Conservation (phyloP, 2,797 vertebrate species). For the Acrocephalus scirpaceus region DNA sequence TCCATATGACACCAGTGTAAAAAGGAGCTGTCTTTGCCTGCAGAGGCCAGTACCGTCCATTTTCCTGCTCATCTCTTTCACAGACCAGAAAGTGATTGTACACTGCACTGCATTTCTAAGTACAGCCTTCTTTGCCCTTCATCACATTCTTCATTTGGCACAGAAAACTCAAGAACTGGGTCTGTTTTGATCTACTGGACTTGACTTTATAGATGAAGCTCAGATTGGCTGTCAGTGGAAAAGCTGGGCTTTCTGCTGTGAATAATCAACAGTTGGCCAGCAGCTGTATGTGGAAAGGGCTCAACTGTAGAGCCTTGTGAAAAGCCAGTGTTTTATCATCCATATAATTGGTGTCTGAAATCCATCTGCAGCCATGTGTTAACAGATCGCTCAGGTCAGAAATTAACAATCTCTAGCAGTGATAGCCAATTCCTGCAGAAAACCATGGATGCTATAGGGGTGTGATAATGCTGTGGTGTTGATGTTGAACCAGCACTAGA, state of each 20-base stretch:
- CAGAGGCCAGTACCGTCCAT: background rate
- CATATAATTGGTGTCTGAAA: slow-evolving; percentile 7
- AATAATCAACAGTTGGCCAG: background rate
- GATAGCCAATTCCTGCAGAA: background rate
- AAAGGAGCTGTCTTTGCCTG: background rate
- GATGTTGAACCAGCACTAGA: background rate
- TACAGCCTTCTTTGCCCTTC: background rate
- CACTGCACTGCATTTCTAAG: background rate
- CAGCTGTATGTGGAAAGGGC: background rate
- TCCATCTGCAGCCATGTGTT: background rate
- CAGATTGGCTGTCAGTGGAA: background rate
- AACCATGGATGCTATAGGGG: background rate
- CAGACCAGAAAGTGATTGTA: background rate
- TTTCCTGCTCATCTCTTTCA: background rate
- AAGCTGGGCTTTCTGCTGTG: slow-evolving; percentile 2
- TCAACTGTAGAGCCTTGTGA: background rate
- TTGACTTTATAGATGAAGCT: background rate
- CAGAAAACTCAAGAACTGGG: background rate
- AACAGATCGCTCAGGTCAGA: background rate
- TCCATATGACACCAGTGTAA: background rate
- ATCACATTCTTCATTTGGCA: background rate
- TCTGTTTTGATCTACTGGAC: background rate
- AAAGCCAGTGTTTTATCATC: slow-evolving; percentile 10
- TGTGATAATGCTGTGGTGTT: background rate
- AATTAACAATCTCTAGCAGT: background rate